Conservation (phyloP, 1,140 invertebrate genomes). For the Pseudomyrmex pallidus region DNA sequence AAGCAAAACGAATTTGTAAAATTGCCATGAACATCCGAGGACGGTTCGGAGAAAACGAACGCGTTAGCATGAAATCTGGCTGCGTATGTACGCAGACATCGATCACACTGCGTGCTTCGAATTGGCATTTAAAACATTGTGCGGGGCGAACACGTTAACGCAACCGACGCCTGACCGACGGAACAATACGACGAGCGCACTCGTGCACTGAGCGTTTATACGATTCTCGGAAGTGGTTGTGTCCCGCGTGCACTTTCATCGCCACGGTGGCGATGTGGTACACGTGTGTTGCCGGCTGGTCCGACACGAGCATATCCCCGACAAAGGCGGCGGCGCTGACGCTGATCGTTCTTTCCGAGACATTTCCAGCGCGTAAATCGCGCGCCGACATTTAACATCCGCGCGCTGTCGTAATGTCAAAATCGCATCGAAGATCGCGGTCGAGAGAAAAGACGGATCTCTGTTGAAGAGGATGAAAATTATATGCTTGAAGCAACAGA, state of each 20-base stretch:
- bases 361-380: constrained; percentile 54
- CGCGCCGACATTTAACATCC: constrained; percentile 49
- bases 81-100: constrained; percentile 3
- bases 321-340: background rate
- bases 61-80: background rate
- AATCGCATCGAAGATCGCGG: constrained; percentile 4
- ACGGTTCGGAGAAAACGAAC: background rate
- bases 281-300: constrained; percentile 18
- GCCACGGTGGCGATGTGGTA: constrained; percentile 3
- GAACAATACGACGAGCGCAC: constrained; percentile 29
- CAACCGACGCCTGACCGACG: background rate
- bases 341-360: constrained; percentile 31
- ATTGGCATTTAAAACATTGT: background rate
- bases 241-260: constrained; percentile 35
- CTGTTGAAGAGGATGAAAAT: no score
- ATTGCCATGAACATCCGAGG: background rate
- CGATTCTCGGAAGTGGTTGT: constrained; percentile 40
- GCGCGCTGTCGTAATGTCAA: constrained; percentile 42
- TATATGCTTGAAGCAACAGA: no score
- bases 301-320: background rate
- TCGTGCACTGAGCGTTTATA: constrained; percentile 10
- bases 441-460: no score
- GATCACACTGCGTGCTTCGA: constrained; percentile 5
- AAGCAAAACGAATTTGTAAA: background rate
- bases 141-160: background rate